phyloP scores from a whole-genome alignment of 1,140 invertebrate species.

The Odontomachus brunneus region DNA sequence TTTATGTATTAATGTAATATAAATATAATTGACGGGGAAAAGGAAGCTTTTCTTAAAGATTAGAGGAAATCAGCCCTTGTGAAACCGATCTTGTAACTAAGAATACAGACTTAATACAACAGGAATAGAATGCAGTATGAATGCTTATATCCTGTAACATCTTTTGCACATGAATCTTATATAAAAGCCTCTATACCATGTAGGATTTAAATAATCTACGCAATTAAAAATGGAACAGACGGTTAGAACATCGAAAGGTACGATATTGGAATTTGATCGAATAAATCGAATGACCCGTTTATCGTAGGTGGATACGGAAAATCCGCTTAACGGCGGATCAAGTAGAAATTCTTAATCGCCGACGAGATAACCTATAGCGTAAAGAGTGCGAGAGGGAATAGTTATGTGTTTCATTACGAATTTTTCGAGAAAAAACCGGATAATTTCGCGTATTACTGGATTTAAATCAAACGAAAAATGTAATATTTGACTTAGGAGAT shows the following conservation, averaged over 20 bases:
- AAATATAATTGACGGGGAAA: too few species aligned
- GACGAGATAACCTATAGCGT: not conserved
- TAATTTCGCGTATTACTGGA: too few species aligned
- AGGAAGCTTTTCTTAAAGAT: too few species aligned
- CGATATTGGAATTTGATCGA: slow-evolving; percentile 26
- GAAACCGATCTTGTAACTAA: too few species aligned
- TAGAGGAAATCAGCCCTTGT: too few species aligned
- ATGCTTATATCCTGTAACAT: slow-evolving; percentile 5
- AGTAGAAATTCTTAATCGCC: slow-evolving; percentile 42
- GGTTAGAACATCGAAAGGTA: not conserved
- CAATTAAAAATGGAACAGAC: slow-evolving; percentile 39
- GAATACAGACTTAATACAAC: not conserved
- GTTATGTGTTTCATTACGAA: not conserved
- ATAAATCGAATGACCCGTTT: slow-evolving; percentile 44
- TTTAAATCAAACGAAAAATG: too few species aligned
- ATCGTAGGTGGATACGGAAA: slow-evolving; percentile 27
- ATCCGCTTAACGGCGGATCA: slow-evolving; percentile 52
- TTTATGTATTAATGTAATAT: too few species aligned
- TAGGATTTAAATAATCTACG: slow-evolving; percentile 38
- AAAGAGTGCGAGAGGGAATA: not conserved
- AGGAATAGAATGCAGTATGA: not conserved
- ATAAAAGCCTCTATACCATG: slow-evolving; percentile 3
- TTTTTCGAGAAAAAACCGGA: too few species aligned
- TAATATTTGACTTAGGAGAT: too few species aligned
- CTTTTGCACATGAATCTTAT: not conserved